A percentile compares a stretch with the other conserved stretches of the same genome.
Evolutionary conservation across 2,888 invertebrate genomes (phyloP).

Genomic region (Tromatobia lineatoria): DNA sequence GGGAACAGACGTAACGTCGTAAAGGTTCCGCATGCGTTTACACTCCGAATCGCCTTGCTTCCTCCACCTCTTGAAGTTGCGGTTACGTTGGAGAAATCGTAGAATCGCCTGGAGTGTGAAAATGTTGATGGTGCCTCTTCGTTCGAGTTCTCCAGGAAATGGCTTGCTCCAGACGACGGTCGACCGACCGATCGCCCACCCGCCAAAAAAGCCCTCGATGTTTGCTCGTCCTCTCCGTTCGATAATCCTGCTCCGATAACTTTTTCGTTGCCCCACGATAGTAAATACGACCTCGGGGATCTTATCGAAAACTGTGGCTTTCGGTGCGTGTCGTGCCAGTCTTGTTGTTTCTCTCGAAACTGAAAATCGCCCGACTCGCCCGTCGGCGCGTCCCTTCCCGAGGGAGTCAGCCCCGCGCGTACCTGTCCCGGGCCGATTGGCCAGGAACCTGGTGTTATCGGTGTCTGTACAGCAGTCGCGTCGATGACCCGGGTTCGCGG

Average conservation of each 20-base stretch:
- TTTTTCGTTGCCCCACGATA: neutral
- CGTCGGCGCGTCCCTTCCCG: conserved; percentile 74
- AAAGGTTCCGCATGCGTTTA: conserved; percentile 33
- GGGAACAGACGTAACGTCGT: neutral
- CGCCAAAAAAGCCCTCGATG: conserved; percentile 2
- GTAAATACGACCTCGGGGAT: neutral
- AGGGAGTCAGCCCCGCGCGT: conserved; percentile 80
- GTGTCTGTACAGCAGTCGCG: conserved; percentile 50
- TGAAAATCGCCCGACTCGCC: conserved; percentile 71
- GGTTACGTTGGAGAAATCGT: neutral
- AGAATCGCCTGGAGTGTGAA: neutral
- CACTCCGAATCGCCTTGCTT: conserved; percentile 2
- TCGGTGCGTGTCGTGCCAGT: neutral
- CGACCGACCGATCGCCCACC: conserved; percentile 32
- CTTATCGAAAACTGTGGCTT: neutral
- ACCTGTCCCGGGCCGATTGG: conserved; percentile 78
- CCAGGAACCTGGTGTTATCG: conserved; percentile 71
- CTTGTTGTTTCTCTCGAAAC: neutral
- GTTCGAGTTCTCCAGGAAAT: conserved; percentile 19
- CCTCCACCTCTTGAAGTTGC: neutral
- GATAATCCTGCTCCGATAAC: neutral
- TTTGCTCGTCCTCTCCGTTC: neutral
- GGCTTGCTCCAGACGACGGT: neutral
- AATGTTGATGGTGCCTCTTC: conserved; percentile 1
- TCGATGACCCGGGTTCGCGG: conserved; percentile 76